phyloP scores from a whole-genome alignment of 2,113 vertebrate species.

The Hydropotes inermis region DNA sequence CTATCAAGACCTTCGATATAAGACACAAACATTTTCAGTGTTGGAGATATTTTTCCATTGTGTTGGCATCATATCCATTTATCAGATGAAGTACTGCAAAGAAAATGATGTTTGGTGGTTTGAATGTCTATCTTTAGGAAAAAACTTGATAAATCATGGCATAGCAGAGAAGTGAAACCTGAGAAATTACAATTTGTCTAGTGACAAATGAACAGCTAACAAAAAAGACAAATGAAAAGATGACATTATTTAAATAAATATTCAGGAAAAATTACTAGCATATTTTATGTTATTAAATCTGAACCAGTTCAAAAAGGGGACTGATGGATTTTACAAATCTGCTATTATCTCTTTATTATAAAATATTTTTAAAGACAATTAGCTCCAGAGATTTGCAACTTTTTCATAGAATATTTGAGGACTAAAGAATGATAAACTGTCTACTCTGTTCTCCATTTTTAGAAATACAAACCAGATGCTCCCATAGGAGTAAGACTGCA shows the following conservation, averaged over 20 bases:
- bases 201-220: neutral
- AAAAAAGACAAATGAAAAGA: neutral
- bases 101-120: neutral
- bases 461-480: neutral
- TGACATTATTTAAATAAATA: neutral
- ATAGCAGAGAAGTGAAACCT: constrained; percentile 25
- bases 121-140: constrained; percentile 1
- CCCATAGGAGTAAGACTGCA: neutral
- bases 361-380: neutral
- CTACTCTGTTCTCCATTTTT: neutral
- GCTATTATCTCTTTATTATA: neutral
- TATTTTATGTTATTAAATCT: neutral
- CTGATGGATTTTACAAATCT: neutral
- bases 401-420: neutral
- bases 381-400: neutral
- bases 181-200: neutral
- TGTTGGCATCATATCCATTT: constrained; percentile 11
- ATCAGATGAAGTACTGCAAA: neutral
- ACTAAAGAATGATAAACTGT: neutral
- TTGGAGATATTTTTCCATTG: neutral
- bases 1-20: neutral
- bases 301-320: neutral
- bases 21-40: neutral
- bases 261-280: neutral
- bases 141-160: neutral